These are phyloP conservation scores for Adineta ricciae DNA, from an alignment of 2,888 invertebrate species.

Conservation along the genomic window DNA sequence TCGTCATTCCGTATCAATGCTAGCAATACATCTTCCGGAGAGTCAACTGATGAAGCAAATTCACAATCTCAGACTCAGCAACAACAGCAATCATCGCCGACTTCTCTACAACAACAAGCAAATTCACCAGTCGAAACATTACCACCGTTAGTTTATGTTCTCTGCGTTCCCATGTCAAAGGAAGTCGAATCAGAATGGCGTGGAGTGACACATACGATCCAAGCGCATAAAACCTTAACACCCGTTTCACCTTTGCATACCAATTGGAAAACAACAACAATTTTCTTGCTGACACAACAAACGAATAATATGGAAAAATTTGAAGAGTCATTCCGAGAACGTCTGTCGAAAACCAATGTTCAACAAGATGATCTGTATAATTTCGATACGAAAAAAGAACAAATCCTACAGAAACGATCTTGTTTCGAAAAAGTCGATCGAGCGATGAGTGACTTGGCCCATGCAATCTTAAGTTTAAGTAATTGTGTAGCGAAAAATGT, in stretches of 20 bases:
- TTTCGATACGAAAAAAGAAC: neutral
- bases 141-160: neutral
- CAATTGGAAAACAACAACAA: constrained; percentile 18
- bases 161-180: neutral
- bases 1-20: neutral
- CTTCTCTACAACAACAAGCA: neutral
- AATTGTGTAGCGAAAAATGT: neutral
- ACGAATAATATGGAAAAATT: neutral
- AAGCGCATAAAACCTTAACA: neutral
- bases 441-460: neutral
- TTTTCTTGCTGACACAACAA: constrained; percentile 16
- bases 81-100: too few species aligned
- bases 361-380: neutral
- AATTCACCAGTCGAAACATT: neutral
- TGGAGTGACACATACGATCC: neutral
- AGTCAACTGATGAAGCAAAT: neutral
- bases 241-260: neutral
- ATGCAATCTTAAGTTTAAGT: constrained; percentile 8
- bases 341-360: neutral
- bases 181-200: neutral
- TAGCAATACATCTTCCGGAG: neutral
- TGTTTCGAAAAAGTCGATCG: constrained; percentile 20
- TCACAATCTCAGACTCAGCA: neutral
- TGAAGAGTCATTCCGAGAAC: neutral
- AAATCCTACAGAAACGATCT: neutral